Percentiles rank a stretch among this genome's conserved stretches.
These are phyloP conservation scores for Cryptosula pallasiana DNA, from an alignment of 2,888 invertebrate genomes.

Conservation along the genomic window DNA sequence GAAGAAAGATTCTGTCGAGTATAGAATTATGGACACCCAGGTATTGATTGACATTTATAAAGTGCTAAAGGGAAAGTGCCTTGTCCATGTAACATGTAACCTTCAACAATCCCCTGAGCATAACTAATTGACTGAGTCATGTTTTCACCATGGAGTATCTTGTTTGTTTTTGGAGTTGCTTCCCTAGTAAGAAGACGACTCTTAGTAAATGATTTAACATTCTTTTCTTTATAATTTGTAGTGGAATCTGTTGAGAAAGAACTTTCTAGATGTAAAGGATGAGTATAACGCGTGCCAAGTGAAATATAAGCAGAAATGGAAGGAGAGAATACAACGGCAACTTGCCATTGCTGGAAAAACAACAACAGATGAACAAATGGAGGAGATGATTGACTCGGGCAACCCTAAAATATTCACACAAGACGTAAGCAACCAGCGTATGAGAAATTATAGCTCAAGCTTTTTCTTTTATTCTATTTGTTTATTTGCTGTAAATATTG, in stretches of 20 bases:
- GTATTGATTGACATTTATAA: not conserved
- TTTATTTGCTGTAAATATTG: no score
- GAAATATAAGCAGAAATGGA: constrained; percentile 98
- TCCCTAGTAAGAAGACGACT: no score
- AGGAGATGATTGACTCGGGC: constrained; percentile 27
- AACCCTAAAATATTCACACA: constrained; percentile 27
- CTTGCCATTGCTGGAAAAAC: constrained; percentile 73
- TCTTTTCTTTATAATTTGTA: constrained; percentile 54
- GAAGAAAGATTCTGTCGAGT: not conserved
- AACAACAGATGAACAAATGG: constrained; percentile 26
- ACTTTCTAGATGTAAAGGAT: constrained; percentile 99
- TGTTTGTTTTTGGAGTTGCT: no score
- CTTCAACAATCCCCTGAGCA: no score
- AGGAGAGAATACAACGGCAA: constrained; percentile 97
- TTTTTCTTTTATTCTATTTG: no score
- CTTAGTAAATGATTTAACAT: no score
- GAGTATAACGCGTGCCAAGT: constrained; percentile 99
- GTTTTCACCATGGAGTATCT: no score
- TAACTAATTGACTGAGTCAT: no score
- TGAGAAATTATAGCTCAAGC: no score
- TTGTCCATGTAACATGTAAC: no score
- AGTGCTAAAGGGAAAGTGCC: no score
- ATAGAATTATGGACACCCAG: not conserved
- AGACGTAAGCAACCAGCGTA: no score
- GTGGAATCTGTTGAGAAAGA: constrained; percentile 96